Base-by-base conservation (phyloP, 2,888 invertebrate species). In the Cantharis rufa region DNA sequence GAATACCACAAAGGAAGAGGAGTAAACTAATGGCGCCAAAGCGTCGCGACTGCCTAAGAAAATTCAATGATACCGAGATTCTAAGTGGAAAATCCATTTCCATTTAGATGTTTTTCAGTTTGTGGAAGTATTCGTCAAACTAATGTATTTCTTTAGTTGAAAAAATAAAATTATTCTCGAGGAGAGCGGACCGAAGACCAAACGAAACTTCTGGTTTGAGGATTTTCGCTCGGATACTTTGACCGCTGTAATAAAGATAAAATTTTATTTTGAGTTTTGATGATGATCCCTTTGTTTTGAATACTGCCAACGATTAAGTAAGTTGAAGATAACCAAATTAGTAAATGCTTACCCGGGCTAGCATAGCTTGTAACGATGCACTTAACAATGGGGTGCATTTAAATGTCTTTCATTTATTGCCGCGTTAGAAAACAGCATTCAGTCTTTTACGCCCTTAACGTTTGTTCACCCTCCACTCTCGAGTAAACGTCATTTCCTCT, bases 351-450 rank as follows among this genome's bases (percentile, higher is more conserved):
- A 71, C 27, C 63, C 48, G 24, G 28, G 71, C 71, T 69, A 71
- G 74, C 72, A 75, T 70, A 73, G 76, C 76, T 73, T 32, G 73
- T 72, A 78, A 78, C 75, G 78, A 68, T 78, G 75, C 73, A 76
- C 74, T 78, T 69, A 68, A 73, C 72, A 74, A 76, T 78, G 69
- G 72, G 76, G 78, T 76, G 76, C 76, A 78, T 76, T 76, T 63
- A 78, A 78, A 78, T 74, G 77, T 70, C 74, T 77, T 78, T 78
- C 78, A 74, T 78, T 78, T 78, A 78, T 78, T 78, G 76, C 74
- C 32, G 73, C 73, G 73, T 78, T 78, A 76, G 76, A 78, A 78
- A 78, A 78, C 75, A 78, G 63, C 63, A 61, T 64, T 69, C 32
- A n/a, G 70, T 68, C 66, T 69, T 74, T 70, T 68, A 11, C 62